phyloP scores from a whole-genome alignment of 2,113 vertebrate species.

The Bucco capensis region DNA sequence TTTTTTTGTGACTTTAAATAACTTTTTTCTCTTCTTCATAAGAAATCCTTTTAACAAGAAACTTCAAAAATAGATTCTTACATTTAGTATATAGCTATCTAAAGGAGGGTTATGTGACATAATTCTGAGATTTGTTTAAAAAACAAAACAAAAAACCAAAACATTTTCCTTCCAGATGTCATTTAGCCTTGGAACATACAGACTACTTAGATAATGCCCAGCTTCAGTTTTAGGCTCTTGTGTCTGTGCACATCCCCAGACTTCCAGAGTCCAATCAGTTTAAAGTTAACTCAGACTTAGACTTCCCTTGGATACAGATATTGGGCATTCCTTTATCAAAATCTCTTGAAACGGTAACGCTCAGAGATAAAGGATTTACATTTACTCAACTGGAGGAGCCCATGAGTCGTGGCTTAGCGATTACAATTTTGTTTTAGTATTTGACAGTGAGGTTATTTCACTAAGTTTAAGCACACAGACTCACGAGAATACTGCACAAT shows the following conservation, averaged over 20 bases:
- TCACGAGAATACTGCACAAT: background rate
- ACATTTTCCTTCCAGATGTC: background rate
- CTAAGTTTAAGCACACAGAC: background rate
- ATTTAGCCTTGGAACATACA: background rate
- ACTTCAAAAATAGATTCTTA: background rate
- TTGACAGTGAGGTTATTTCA: background rate
- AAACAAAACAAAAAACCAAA: background rate
- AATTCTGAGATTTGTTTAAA: too few species aligned
- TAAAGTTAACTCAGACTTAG: background rate
- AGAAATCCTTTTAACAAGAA: background rate
- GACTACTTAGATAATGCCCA: background rate
- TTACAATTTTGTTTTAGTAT: background rate
- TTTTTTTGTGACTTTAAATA: too few species aligned
- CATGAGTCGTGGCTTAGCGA: background rate
- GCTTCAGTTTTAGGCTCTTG: background rate
- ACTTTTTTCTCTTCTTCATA: background rate
- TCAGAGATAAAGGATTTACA: background rate
- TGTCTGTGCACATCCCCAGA: background rate
- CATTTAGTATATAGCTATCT: background rate
- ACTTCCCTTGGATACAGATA: background rate
- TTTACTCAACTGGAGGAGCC: background rate
- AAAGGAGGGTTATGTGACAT: background rate
- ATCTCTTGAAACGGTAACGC: background rate
- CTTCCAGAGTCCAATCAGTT: background rate
- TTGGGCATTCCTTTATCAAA: background rate